phyloP scores from a whole-genome alignment of 2,797 vertebrate genomes.

The Odontamblyopus lacepedii region DNA sequence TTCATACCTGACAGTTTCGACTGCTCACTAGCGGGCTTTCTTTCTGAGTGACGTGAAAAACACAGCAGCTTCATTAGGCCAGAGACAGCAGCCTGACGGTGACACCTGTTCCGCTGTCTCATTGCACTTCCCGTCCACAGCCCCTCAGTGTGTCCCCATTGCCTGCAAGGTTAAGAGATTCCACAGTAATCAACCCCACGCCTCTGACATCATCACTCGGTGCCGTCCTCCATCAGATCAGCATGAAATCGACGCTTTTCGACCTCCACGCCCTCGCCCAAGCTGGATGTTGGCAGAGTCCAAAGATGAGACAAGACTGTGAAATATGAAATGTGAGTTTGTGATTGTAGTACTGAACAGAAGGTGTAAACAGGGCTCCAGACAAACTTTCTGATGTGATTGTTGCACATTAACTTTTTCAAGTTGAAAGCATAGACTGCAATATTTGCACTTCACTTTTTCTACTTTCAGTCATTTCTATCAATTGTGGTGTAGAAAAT shows the following conservation, averaged over 20 bases:
- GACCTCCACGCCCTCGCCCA: constrained; percentile 29
- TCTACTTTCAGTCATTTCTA: no score
- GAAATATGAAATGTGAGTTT: neutral
- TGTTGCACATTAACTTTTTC: no score
- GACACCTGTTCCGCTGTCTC: constrained; percentile 55
- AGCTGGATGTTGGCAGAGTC: constrained; percentile 24
- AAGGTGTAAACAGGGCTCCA: neutral
- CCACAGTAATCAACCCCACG: constrained; percentile 46
- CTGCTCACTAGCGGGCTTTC: constrained; percentile 16
- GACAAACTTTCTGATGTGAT: no score
- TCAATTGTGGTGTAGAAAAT: no score
- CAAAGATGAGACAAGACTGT: constrained; percentile 4
- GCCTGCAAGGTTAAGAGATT: constrained; percentile 58
- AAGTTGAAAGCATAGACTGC: neutral
- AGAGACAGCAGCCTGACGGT: constrained; percentile 30
- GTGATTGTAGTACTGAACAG: constrained; percentile 3
- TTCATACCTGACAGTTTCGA: no score
- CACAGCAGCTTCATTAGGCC: constrained; percentile 48
- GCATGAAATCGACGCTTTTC: constrained; percentile 33
- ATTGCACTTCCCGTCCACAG: constrained; percentile 12
- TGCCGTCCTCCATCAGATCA: constrained; percentile 41
- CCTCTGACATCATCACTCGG: constrained; percentile 43
- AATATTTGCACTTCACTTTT: no score
- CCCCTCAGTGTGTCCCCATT: constrained; percentile 39
- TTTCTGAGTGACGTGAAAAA: constrained; percentile 41